Evolutionary conservation across 2,797 vertebrate species (phyloP), one percentile per base, ranked within the genome.

Genomic region (Selene dorsalis): DNA sequence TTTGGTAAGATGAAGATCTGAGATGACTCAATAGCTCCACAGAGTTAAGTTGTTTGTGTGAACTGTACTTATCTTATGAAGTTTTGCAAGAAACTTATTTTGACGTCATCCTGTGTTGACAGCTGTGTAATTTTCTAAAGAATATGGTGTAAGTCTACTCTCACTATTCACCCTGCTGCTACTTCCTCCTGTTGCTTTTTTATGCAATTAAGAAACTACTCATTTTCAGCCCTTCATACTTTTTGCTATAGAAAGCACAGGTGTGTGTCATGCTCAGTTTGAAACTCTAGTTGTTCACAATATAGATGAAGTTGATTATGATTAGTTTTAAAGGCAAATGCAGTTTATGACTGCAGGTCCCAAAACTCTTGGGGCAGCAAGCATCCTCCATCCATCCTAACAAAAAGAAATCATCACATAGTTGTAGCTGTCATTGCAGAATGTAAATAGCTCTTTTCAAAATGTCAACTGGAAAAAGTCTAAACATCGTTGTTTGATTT

Each of bases 131-230:
- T 41, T 77, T 65, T 53, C 17, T 28, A 32, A 45, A 62, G 50
- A 62, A 63, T 62, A 72, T 65, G 62, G 12, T 47, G 60, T 32
- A 75, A 60, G 65, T 80, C 52, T 66, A 6, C 32, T 67, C 24
- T 30, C 32, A 75, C 75, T 52, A 69, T 77, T 85, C 53, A 61
- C 39, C 66, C 57, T 56, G 73, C 75, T 77, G 69, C 55, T 63
- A 13, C 45, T 77, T 79, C 59, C 47, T 60, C 68, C 64, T 39
- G 66, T 79, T 41, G 35, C 41, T 66, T 58, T 61, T 72, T 63
- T 60, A 48, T 48, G 30, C 60, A 65, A 35, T 35, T 35, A 35
- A 35, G 32, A 35, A 14, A 28, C 12, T 55, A 30, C 9, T 16
- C 11, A 14, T 48, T 50, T 59, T 28, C 18, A 53, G 32, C 30